Percentiles rank a stretch among this genome's conserved stretches.
These are phyloP conservation scores for Lithophane leautieri DNA, from an alignment of 2,888 invertebrate species.

Conservation along the genomic window DNA sequence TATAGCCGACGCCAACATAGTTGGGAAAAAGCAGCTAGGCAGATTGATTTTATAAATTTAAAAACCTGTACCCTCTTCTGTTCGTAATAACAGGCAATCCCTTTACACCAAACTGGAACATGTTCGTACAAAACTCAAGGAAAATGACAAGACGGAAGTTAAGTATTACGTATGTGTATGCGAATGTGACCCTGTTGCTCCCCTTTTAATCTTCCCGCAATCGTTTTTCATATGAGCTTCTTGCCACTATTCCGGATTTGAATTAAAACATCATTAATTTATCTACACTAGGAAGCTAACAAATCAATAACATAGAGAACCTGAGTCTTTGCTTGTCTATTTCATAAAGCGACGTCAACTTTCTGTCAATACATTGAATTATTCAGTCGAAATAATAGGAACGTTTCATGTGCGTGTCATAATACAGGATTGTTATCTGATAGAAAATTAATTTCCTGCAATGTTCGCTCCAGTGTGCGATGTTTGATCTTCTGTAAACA, in stretches of 20 bases:
- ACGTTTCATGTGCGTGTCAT: slow-evolving; percentile 47
- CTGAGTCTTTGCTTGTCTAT: slow-evolving; percentile 15
- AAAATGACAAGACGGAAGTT: slow-evolving; percentile 42
- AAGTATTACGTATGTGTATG: slow-evolving; percentile 16
- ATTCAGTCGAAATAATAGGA: slow-evolving; percentile 52
- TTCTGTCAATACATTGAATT: slow-evolving; percentile 54
- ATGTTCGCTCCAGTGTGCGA: slow-evolving; percentile 31
- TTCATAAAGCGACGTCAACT: slow-evolving; percentile 20
- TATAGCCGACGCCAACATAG: too few relatives aligned
- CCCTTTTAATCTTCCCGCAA: slow-evolving; percentile 42
- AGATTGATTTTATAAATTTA: background rate
- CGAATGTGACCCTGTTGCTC: slow-evolving; percentile 25
- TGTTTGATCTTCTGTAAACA: slow-evolving; percentile 60
- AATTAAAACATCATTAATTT: slow-evolving; percentile 32
- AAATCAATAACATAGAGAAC: slow-evolving; percentile 19
- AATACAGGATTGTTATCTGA: slow-evolving; percentile 51
- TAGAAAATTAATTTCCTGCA: slow-evolving; percentile 64
- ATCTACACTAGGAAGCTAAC: background rate
- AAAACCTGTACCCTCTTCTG: slow-evolving; percentile 26
- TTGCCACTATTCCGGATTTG: slow-evolving; percentile 14
- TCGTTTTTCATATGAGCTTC: slow-evolving; percentile 32
- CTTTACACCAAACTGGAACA: slow-evolving; percentile 53
- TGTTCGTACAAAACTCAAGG: slow-evolving; percentile 42
- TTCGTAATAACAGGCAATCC: slow-evolving; percentile 41
- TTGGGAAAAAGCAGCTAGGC: too few relatives aligned